Conservation (phyloP, 2,797 vertebrate genomes). For the Atherinosoma microstoma region DNA sequence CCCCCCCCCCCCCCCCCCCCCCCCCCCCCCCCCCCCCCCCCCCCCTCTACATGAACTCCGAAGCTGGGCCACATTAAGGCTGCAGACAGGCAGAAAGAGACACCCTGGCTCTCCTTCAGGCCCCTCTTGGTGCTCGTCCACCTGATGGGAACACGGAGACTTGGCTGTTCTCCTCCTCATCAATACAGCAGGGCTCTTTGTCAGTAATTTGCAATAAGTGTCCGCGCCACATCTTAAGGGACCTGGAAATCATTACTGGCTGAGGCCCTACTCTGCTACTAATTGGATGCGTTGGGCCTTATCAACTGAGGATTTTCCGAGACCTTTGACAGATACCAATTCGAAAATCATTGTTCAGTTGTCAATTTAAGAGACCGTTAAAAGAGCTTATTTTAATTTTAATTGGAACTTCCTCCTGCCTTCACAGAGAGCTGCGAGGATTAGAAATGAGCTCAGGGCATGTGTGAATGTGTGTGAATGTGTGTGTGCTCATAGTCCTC, state of each 20-base stretch:
- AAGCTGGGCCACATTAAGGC: slow-evolving; percentile 62
- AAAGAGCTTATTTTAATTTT: slow-evolving; percentile 97
- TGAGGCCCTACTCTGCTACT: slow-evolving; percentile 91
- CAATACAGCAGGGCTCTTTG: slow-evolving; percentile 96
- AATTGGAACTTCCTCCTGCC: slow-evolving; percentile 92
- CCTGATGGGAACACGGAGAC: slow-evolving; percentile 91
- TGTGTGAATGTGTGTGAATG: slow-evolving; percentile 36
- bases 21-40: no score
- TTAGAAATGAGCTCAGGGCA: slow-evolving; percentile 69
- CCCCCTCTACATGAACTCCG: slow-evolving; percentile 50
- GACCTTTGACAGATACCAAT: slow-evolving; percentile 99
- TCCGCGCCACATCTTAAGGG: slow-evolving; percentile 93
- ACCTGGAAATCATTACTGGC: slow-evolving; percentile 96
- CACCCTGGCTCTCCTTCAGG: slow-evolving; percentile 46
- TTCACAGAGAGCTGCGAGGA: slow-evolving; percentile 77
- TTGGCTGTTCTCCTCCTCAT: slow-evolving; percentile 90
- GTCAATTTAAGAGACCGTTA: slow-evolving; percentile 99
- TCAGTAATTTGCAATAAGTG: slow-evolving; percentile 99
- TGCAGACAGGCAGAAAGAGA: slow-evolving; percentile 47
- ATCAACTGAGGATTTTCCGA: slow-evolving; percentile 97
- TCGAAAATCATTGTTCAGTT: slow-evolving; percentile 99
- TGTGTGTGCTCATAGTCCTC: slow-evolving; percentile 34
- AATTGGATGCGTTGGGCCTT: slow-evolving; percentile 99
- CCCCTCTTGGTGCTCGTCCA: slow-evolving; percentile 86
- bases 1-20: no score